Percentiles rank a stretch among this genome's conserved stretches.
Conservation (phyloP, 2,888 invertebrate species). For the Vanessa cardui region DNA sequence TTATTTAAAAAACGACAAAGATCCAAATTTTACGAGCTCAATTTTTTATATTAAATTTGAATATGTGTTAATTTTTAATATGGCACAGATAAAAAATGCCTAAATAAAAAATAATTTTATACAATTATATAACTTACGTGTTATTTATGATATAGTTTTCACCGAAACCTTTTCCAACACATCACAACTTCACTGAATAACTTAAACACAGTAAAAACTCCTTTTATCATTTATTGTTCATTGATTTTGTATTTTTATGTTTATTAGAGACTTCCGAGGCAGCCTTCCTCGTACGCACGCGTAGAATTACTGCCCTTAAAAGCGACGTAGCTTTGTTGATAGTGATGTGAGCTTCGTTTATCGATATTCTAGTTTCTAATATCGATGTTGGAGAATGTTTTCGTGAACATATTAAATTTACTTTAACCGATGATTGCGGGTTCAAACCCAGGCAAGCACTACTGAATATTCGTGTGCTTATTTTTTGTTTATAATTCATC, state of each 20-base stretch:
- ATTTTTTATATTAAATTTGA: too few species aligned
- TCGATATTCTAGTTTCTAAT: background rate
- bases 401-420: too few species aligned
- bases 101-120: too few species aligned
- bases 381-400: too few species aligned
- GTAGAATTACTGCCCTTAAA: conserved; percentile 17
- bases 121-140: conserved; percentile 10
- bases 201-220: background rate
- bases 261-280: conserved; percentile 12
- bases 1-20: too few species aligned
- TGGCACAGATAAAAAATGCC: too few species aligned
- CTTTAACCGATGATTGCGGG: too few species aligned
- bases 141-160: background rate
- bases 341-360: background rate
- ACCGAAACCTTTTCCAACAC: conserved; percentile 2
- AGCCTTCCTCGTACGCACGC: conserved; percentile 8
- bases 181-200: background rate
- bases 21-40: too few species aligned
- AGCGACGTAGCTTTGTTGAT: background rate
- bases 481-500: too few species aligned
- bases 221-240: background rate
- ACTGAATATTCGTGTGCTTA: too few species aligned
- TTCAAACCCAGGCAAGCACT: too few species aligned
- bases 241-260: conserved; percentile 10
- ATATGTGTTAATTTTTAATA: too few species aligned